Evolutionary conservation across 2,888 invertebrate species (phyloP), one percentile per base, ranked within the genome.

Genomic region (Helicoverpa assulta): DNA sequence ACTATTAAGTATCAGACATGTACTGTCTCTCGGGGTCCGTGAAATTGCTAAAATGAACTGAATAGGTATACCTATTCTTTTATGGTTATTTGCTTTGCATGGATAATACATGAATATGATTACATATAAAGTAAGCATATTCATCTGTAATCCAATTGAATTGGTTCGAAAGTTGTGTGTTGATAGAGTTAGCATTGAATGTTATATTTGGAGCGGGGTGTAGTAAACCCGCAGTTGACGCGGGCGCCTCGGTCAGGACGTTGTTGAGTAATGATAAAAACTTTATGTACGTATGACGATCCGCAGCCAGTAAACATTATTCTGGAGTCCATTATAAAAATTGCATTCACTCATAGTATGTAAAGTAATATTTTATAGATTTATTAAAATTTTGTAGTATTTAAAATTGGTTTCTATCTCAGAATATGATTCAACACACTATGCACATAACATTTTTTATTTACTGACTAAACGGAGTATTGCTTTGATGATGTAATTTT

Each of bases 211-310:
- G 86, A 85, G 88, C 78, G 63, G 80, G 76, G 83, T 75, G 86
- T 85, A 84, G 84, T 69, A 90, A 89, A 84, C 89, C 86, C 85
- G 90, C 87, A 83, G 76, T 87, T 87, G 87, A 89, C 87, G 90
- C 88, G 89, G 85, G 88, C 84, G 53, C 74, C 80, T 86, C 82
- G 85, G 86, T 78, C 83, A 70, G 73, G 70, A 70, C 73, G 79
- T 88, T 88, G 85, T 86, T 88, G 73, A 87, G 68, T 87, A 87
- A 85, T 87, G 78, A 83, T 85, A 84, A 79, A 40, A 87, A 86
- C 82, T 84, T 83, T 82, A 86, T 87, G 86, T 88, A 89, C 85
- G 87, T 87, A 89, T 77, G 76, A 84, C 78, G 82, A 86, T 88
- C 88, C 88, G 85, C 85, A 85, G 85, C 89, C 88, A 88, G 78